Conservation (phyloP, 2,113 vertebrate species). For the Xiphophorus couchianus region DNA sequence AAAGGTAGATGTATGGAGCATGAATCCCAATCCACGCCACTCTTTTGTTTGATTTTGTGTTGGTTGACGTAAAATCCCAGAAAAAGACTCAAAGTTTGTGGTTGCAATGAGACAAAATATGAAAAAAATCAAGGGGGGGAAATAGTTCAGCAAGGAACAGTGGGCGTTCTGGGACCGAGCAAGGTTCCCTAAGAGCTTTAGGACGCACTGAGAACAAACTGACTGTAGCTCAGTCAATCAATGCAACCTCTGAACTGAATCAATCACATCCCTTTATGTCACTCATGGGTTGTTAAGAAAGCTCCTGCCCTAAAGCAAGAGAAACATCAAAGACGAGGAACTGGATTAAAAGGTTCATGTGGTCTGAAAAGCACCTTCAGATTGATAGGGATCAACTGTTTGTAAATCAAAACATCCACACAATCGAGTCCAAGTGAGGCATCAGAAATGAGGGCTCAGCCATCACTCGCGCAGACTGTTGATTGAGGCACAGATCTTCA, state of each 20-base stretch:
- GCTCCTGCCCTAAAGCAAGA: background rate
- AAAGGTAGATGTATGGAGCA: too few species aligned
- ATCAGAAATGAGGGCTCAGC: slow-evolving; percentile 1
- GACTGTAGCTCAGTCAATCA: background rate
- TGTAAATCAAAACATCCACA: background rate
- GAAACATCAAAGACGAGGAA: background rate
- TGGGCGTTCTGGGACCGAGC: too few species aligned
- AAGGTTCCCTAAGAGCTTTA: background rate
- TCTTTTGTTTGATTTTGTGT: too few species aligned
- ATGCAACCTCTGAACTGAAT: background rate
- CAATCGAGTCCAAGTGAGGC: slow-evolving; percentile 9
- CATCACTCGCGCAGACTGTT: slow-evolving; percentile 91
- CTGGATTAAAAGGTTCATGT: background rate
- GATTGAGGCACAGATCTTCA: slow-evolving; percentile 99
- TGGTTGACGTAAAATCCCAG: too few species aligned
- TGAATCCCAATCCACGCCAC: too few species aligned
- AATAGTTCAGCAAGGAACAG: too few species aligned
- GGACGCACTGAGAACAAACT: background rate
- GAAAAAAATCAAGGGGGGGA: background rate
- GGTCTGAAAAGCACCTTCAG: background rate
- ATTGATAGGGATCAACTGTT: slow-evolving; percentile 20
- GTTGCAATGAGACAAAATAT: background rate
- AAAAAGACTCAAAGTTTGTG: too few species aligned
- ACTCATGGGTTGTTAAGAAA: background rate
- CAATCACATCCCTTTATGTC: background rate